phyloP scores from a whole-genome alignment of 2,113 vertebrate genomes.

The Sturnira hondurensis region DNA sequence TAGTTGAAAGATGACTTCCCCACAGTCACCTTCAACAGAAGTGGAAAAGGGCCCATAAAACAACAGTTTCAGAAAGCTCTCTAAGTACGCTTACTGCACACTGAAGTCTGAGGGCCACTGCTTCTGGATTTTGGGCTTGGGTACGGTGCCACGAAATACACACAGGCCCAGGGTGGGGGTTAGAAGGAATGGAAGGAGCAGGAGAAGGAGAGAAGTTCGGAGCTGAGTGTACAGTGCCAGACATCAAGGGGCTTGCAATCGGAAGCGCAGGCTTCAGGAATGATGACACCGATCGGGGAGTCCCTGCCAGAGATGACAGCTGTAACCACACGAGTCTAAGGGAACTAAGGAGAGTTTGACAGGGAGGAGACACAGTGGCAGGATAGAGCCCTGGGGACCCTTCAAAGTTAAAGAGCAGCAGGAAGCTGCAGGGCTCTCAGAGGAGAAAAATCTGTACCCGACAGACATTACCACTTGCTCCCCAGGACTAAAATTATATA shows the following conservation, averaged over 20 bases:
- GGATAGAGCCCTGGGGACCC: background rate
- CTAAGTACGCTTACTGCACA: background rate
- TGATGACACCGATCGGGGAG: background rate
- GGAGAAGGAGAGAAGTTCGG: background rate
- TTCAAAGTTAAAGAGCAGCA: background rate
- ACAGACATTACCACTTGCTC: background rate
- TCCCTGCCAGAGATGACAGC: background rate
- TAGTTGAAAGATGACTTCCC: background rate
- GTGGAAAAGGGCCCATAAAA: background rate
- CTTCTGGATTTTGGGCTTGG: background rate
- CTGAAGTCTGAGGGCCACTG: background rate
- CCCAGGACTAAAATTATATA: background rate
- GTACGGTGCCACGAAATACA: background rate
- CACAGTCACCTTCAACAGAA: background rate
- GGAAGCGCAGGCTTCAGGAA: background rate
- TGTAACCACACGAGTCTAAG: background rate
- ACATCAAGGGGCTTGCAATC: background rate
- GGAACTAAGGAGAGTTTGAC: background rate
- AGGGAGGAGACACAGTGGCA: background rate
- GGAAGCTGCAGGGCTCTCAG: background rate
- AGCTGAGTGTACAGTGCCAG: background rate
- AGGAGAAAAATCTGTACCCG: background rate
- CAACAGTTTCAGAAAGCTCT: background rate
- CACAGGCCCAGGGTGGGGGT: background rate
- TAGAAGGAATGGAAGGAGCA: background rate